phyloP scores from a whole-genome alignment of 2,113 vertebrate species.

The Limnothrissa miodon region DNA sequence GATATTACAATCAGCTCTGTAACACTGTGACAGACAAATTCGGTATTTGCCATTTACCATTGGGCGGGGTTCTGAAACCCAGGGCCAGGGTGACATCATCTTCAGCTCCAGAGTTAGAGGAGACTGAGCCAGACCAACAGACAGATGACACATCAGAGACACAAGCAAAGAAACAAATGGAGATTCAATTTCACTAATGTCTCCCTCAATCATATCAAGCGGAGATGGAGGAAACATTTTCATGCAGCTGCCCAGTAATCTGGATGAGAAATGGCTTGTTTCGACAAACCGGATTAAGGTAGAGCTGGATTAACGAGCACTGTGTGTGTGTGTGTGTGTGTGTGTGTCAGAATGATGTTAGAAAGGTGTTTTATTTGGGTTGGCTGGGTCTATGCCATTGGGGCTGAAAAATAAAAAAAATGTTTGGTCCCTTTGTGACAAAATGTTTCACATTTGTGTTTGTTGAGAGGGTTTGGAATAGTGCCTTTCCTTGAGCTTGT shows the following conservation, averaged over 20 bases:
- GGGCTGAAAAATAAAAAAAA: not conserved
- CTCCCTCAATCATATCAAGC: conserved; percentile 30
- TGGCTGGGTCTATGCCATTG: not conserved
- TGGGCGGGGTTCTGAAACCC: not conserved
- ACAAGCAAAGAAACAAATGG: not conserved
- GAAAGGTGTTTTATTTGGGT: not conserved
- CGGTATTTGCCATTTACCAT: not conserved
- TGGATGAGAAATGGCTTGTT: conserved; percentile 33
- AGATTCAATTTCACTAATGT: conserved; percentile 21
- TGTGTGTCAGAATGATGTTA: not conserved
- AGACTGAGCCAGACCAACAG: not conserved
- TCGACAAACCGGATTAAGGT: conserved; percentile 32
- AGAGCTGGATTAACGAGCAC: not conserved
- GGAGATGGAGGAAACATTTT: conserved; percentile 17
- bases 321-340: conserved; percentile 5
- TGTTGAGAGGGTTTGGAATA: not conserved
- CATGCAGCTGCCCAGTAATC: conserved; percentile 32
- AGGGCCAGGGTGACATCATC: not conserved
- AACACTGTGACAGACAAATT: not conserved
- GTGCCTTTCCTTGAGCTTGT: not conserved
- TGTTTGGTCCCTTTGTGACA: not conserved
- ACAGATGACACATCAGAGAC: not conserved
- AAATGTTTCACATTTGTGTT: not conserved
- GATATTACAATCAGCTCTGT: not conserved
- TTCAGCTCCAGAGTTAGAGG: not conserved